A percentile compares a stretch with the other conserved stretches of the same genome.
These are phyloP conservation scores for Lophotis ruficrista DNA, from an alignment of 2,113 vertebrate species.

Conservation along the genomic window DNA sequence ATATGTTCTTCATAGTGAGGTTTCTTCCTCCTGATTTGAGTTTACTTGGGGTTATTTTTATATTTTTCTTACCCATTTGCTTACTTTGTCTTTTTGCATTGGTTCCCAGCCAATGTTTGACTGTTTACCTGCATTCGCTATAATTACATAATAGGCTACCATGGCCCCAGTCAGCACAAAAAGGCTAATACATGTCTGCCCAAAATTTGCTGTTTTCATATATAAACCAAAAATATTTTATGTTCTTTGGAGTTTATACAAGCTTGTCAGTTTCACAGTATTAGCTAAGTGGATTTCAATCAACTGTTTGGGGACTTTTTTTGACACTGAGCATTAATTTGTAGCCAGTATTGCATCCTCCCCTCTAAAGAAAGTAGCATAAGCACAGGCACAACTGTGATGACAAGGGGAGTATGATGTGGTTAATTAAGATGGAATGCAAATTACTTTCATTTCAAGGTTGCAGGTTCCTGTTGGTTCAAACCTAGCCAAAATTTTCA, in stretches of 20 bases:
- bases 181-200: not conserved
- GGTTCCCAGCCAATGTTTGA: not conserved
- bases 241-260: not conserved
- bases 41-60: not conserved
- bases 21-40: not conserved
- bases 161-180: not conserved
- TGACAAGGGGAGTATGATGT: not conserved
- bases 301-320: not conserved
- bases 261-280: not conserved
- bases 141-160: not conserved
- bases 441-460: not conserved
- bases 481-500: not conserved
- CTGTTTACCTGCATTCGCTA: accelerated
- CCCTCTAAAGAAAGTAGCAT: not conserved
- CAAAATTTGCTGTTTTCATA: not conserved
- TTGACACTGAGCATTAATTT: not conserved
- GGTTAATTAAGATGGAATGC: not conserved
- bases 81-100: not conserved
- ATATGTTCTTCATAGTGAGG: not conserved
- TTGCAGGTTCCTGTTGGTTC: not conserved
- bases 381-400: not conserved
- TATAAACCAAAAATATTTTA: not conserved
- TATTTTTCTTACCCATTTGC: not conserved
- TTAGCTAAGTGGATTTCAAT: not conserved
- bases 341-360: not conserved